phyloP scores from a whole-genome alignment of 2,113 vertebrate genomes.

The Phrynocephalus versicolor region DNA sequence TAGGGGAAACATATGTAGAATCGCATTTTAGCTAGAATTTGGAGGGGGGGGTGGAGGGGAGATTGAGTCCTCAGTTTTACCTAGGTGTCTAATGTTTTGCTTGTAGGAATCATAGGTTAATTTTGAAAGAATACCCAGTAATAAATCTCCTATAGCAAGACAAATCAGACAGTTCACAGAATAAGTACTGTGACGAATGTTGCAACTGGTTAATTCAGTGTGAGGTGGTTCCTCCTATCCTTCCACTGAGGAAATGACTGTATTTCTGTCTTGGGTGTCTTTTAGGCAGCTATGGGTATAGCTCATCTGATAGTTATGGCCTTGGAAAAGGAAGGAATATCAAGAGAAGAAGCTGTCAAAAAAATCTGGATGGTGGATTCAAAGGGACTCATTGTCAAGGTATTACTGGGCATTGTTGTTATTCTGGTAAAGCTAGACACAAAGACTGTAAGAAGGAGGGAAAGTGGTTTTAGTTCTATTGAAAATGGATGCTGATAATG shows the following conservation, averaged over 20 bases:
- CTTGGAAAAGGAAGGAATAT: slow-evolving; percentile 91
- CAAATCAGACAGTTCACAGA: background rate
- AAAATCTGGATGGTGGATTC: slow-evolving; percentile 99
- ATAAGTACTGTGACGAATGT: background rate
- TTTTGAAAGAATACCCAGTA: no score
- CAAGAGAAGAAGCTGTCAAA: slow-evolving; percentile 77
- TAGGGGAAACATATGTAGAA: no score
- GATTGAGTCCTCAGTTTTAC: no score
- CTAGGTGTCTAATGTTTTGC: no score
- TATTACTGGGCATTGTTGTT: slow-evolving; percentile 52
- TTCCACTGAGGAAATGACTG: background rate
- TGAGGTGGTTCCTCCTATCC: background rate
- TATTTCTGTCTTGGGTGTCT: background rate
- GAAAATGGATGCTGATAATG: background rate
- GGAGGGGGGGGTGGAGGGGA: no score
- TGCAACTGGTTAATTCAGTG: background rate
- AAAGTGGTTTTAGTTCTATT: background rate
- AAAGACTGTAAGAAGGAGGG: background rate
- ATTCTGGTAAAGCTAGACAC: background rate
- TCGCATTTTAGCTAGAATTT: no score
- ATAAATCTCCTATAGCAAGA: background rate
- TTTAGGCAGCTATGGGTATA: slow-evolving; percentile 94
- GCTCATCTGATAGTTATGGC: slow-evolving; percentile 93
- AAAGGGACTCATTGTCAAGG: slow-evolving; percentile 96
- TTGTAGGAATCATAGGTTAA: no score